Base-by-base conservation (phyloP, 2,797 vertebrate genomes). In the Acrocephalus scirpaceus region DNA sequence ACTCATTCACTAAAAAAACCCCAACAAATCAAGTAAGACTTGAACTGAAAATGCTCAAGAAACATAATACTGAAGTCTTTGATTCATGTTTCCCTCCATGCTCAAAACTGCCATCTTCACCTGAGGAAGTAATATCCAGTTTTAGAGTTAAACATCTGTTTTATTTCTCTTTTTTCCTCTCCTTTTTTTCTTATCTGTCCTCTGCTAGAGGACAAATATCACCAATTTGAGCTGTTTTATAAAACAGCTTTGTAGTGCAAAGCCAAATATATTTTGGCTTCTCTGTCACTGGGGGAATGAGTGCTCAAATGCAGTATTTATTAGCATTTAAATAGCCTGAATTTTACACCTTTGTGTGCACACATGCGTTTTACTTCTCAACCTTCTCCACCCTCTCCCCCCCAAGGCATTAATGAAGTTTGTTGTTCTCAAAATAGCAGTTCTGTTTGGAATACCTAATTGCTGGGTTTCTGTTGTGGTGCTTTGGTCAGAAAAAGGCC, bases 401-500 rank as follows among this genome's bases (percentile, higher is more conserved):
- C 6, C 11, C 19, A 57, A 77, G 50, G n/a, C 61, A 65, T 92
- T 92, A 54, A 86, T 86, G 54, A 86, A 92, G 38, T 85, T 87
- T 65, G 30, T 36, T 91, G 25, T 66, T 74, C 94, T 95, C 77
- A 87, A 96, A 96, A 93, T 90, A 95, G 76, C 82, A 30, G 32
- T 53, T 70, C 56, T 92, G 44, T 86, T 80, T 65, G 77, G 77
- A 78, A 79, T 74, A 51, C 19, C 60, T 94, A 87, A 87, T 75
- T 80, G 69, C 86, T 64, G 74, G 71, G 47, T 92, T 90, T 91
- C 76, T 92, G 79, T 84, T 88, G 69, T 78, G 6, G 74, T 71
- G 45, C 32, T 13, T 23, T 58, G 79, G 86, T 76, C 17, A 77
- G 66, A 56, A 82, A n/a, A 65, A 71, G n/a, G 77, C 62, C 51